phyloP scores from a whole-genome alignment of 1,140 invertebrate species.

The Bombus pascuorum region DNA sequence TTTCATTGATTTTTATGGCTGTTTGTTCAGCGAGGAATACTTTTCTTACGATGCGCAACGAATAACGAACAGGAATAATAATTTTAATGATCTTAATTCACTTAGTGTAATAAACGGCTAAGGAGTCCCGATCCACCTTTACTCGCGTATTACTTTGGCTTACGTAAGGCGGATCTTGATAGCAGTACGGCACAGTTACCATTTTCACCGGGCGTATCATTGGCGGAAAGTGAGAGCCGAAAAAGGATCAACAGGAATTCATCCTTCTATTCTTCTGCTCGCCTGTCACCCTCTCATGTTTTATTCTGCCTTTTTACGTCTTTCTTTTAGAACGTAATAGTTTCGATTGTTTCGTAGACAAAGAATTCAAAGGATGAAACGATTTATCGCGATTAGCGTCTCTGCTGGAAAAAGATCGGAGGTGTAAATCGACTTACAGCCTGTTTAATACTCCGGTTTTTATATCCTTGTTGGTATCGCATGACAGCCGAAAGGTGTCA shows the following conservation, averaged over 20 bases:
- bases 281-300: neutral
- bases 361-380: neutral
- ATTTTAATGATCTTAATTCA: neutral
- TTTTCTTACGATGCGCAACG: neutral
- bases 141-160: neutral
- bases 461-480: neutral
- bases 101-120: conserved; percentile 8
- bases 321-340: too few species aligned
- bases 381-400: neutral
- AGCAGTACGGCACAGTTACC: conserved; percentile 43
- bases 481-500: neutral
- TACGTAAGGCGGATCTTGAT: conserved; percentile 65
- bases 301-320: neutral
- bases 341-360: too few species aligned
- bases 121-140: conserved; percentile 15
- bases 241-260: conserved; percentile 46
- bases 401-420: neutral
- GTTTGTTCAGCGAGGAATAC: neutral
- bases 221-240: conserved; percentile 59
- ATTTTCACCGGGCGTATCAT: conserved; percentile 51
- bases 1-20: neutral
- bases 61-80: neutral
- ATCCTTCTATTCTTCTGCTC: conserved; percentile 26
- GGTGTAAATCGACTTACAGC: too few species aligned
- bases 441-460: neutral